These are phyloP conservation scores for Habropoda laboriosa DNA, from an alignment of 1,140 invertebrate species.

Conservation along the genomic window DNA sequence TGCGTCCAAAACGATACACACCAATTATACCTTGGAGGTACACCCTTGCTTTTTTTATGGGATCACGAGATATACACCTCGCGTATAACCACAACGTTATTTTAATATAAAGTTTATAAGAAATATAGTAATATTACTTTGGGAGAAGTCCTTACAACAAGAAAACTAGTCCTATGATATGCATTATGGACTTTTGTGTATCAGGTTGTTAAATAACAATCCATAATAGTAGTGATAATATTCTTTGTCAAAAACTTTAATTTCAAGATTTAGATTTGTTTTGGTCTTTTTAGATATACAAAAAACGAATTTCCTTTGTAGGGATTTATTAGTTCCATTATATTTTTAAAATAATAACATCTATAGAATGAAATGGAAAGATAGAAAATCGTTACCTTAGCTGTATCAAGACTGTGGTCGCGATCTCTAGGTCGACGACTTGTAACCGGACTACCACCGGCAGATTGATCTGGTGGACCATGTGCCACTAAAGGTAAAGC, in stretches of 20 bases:
- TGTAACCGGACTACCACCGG: conserved; percentile 81
- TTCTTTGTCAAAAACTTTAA: background rate
- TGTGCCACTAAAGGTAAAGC: conserved; percentile 85
- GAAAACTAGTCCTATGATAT: conserved; percentile 17
- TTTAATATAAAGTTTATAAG: conserved; percentile 5
- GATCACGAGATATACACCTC: conserved; percentile 14
- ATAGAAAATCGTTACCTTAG: conserved; percentile 74
- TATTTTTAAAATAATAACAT: background rate
- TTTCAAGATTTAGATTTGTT: background rate
- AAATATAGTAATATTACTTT: conserved; percentile 7
- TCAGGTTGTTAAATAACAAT: conserved; percentile 20
- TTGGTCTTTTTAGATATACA: background rate
- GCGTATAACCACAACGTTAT: conserved; percentile 3
- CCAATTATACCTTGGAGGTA: conserved; percentile 71
- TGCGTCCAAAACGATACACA: conserved; percentile 81
- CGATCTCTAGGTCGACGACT: conserved; percentile 81
- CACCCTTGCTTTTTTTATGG: conserved; percentile 31
- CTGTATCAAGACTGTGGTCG: conserved; percentile 80
- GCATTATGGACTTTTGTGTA: conserved; percentile 49
- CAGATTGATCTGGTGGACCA: conserved; percentile 79
- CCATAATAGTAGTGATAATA: conserved; percentile 8
- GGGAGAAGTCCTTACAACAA: background rate
- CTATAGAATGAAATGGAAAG: background rate
- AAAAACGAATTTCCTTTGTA: conserved; percentile 6
- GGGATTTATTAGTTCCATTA: background rate